phyloP scores from a whole-genome alignment of 2,888 invertebrate genomes.

The Onthophagus sagittarius region DNA sequence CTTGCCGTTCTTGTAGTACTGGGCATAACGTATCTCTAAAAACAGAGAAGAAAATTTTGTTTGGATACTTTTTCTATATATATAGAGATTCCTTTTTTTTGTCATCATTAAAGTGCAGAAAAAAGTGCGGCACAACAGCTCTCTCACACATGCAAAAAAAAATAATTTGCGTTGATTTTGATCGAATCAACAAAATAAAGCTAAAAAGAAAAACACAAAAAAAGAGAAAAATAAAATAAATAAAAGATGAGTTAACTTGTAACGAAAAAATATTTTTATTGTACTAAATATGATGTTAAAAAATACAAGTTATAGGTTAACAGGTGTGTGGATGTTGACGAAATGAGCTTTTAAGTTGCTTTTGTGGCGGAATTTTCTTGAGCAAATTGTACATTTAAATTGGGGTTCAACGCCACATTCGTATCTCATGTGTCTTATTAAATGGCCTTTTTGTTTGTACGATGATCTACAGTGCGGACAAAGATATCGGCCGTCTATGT shows the following conservation, averaged over 20 bases:
- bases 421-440: slow-evolving; percentile 58
- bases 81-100: not conserved
- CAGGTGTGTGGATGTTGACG: not conserved
- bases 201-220: not conserved
- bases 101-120: not conserved
- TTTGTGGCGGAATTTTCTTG: slow-evolving; percentile 37
- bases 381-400: slow-evolving; percentile 47
- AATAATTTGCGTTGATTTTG: not conserved
- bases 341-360: slow-evolving; percentile 7
- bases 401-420: slow-evolving; percentile 57
- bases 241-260: not conserved
- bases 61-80: not conserved
- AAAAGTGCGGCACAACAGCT: not conserved
- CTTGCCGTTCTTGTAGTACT: slow-evolving; percentile 10
- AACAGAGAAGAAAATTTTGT: not conserved
- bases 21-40: slow-evolving; percentile 3
- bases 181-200: not conserved
- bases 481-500: not conserved
- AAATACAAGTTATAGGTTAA: slow-evolving; percentile 8
- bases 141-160: not conserved
- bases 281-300: not conserved
- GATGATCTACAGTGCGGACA: slow-evolving; percentile 40
- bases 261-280: not conserved
- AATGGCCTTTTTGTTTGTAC: slow-evolving; percentile 66
- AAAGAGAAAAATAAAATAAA: not conserved